These are phyloP conservation scores for Trypoxylus dichotomus DNA, from an alignment of 1,140 invertebrate genomes.

Conservation along the genomic window DNA sequence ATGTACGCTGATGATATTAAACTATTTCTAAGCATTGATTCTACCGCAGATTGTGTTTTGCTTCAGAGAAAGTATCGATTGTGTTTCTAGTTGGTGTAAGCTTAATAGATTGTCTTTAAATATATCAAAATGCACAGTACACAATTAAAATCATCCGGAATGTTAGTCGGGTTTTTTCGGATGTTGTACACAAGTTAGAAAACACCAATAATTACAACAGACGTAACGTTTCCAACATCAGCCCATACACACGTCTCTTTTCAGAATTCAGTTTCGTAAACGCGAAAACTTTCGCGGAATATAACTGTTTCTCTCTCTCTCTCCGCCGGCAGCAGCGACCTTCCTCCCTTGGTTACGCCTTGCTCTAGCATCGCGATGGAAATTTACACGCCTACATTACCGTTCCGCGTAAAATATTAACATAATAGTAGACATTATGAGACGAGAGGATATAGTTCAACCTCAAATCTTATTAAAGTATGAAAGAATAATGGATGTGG, in stretches of 20 bases:
- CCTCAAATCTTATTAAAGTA: constrained; percentile 25
- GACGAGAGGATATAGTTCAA: constrained; percentile 8
- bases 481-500: constrained; percentile 23
- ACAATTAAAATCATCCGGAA: not conserved
- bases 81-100: too few species aligned
- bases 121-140: not conserved
- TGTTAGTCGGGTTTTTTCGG: not conserved
- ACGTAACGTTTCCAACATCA: too few species aligned
- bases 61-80: too few species aligned
- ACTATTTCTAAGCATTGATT: too few species aligned
- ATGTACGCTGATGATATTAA: too few species aligned
- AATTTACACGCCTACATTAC: constrained; percentile 19
- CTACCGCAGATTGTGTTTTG: too few species aligned
- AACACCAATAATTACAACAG: not conserved
- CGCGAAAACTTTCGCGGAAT: not conserved
- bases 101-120: too few species aligned
- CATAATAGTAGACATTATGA: constrained; percentile 19
- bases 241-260: too few species aligned
- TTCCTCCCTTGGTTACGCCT: not conserved
- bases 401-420: constrained; percentile 22
- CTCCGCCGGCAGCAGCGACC: not conserved
- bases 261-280: not conserved
- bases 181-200: not conserved
- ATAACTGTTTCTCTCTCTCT: not conserved
- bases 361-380: not conserved